Evolutionary conservation across 2,797 vertebrate species (phyloP).

Genomic region (Parotocinclus haroldoi): DNA sequence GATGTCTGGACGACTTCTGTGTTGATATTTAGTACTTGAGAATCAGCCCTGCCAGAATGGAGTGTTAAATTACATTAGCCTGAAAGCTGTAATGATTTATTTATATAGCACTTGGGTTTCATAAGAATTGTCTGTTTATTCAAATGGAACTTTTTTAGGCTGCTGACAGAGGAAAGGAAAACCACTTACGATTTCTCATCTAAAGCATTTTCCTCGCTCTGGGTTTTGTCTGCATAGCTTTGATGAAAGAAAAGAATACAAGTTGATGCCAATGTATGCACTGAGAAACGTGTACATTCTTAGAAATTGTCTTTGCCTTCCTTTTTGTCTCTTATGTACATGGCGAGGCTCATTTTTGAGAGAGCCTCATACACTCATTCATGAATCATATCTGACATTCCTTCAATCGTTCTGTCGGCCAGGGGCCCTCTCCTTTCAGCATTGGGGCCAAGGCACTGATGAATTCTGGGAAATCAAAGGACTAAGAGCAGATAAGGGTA

Average conservation of each 20-base stretch:
- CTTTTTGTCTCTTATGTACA: too few species aligned
- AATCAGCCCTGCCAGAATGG: slow-evolving; percentile 10
- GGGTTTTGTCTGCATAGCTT: background rate
- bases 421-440: slow-evolving; percentile 36
- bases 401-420: slow-evolving; percentile 20
- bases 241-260: background rate
- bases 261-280: too few species aligned
- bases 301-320: slow-evolving; percentile 4
- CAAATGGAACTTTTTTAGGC: background rate
- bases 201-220: background rate
- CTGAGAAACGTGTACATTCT: background rate
- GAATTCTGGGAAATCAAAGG: slow-evolving; percentile 52
- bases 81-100: slow-evolving; percentile 27
- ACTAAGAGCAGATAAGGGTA: slow-evolving; percentile 40
- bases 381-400: slow-evolving; percentile 28
- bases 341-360: too few species aligned
- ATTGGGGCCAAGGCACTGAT: slow-evolving; percentile 46
- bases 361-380: background rate
- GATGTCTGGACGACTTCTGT: slow-evolving; percentile 26
- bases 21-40: slow-evolving; percentile 24
- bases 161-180: background rate
- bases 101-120: slow-evolving; percentile 5
- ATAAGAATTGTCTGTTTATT: slow-evolving; percentile 7
- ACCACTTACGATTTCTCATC: background rate
- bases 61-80: slow-evolving; percentile 24